Evolutionary conservation across 2,797 vertebrate species (phyloP), one percentile per base, ranked within the genome.

Genomic region (Gallinago stenura): DNA sequence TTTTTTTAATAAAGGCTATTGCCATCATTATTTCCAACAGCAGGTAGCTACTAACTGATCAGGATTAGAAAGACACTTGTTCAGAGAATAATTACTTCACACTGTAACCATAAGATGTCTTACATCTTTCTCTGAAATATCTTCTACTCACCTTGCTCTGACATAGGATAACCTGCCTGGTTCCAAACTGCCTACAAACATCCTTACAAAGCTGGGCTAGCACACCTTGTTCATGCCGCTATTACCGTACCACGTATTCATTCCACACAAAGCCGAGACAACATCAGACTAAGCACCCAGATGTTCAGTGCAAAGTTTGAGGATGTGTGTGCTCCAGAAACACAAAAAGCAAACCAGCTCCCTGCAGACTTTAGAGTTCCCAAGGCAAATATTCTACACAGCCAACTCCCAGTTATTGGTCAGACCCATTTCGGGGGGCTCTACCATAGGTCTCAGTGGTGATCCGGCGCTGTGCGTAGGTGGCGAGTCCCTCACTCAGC

Each of bases 401-500:
- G 68, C 10, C 51, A 90, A 4, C 30, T 43, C 26, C 37, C 25
- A 35, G 8, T 4, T 37, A 2, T 3, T 5, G 43, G 12, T 5
- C 9, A 26, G 43, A 25, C 22, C 39, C 1, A 13, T 7, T 18
- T 22, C 26, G 19, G 15, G 15, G 24, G 48, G 19, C 24, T 1
- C 4, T 96, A 99, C 99, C 99, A 0, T 99, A 99, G 79, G 99
- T 99, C 98, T 99, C 98, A 0, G 98, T 99, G 86, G 99, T 99
- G 97, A 99, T 99, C n/a, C 99, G 98, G 65, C 99, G 98, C 98
- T 99, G 99, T 1, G 99, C 99, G 1, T 99, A 99, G 0, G 99
- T 99, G 84, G 99, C 99, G 61, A 99, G 98, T 15, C 99, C 99
- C 91, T 99, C 99, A 0, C 99, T 99, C 96, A 99, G 98, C 99